Evolutionary conservation across 2,113 vertebrate genomes (phyloP), one percentile per base, ranked within the genome.

Genomic region (Grammomys surdaster): DNA sequence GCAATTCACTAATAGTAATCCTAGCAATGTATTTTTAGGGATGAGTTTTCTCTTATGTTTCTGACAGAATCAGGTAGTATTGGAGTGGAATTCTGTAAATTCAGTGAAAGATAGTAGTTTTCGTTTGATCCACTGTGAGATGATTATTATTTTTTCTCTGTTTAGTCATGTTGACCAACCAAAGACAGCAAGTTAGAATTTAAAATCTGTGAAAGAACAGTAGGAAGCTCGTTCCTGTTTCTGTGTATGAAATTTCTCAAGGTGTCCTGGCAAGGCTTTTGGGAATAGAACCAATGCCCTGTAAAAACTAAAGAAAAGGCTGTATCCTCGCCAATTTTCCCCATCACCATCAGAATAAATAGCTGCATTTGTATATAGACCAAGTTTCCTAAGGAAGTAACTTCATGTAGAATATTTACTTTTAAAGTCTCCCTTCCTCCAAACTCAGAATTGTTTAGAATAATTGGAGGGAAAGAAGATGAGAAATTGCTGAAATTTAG

Each of bases 71-170:
- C 28, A 8, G 9, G 69, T 76, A 72, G 43, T 94, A 63, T 65
- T 36, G 33, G 90, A 96, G 96, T 93, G 28, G 65, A 93, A 85
- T 91, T 92, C 87, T 40, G 5, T 75, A 84, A 95, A 76, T 80
- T 90, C 87, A 46, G 16, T 78, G 48, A 78, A 84, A 77, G 46
- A 72, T 56, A 76, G 77, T 24, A 70, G 84, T 89, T 86, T 87
- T 70, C 16, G 3, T 54, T 95, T 93, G 43, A 92, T 76, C 14
- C 63, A 85, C 78, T 89, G 31, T n/a, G 33, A 82, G 92, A 87
- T 69, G 5, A 93, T 84, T 88, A 5, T 76, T 69, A 16, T 69
- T 69, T 78, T 87, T 48, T 92, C 20, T 93, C 46, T 69, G 12
- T 70, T 73, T 48, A 93, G 31, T 31, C 13, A 80, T 88, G 81